Percentiles rank a stretch among this genome's conserved stretches.
These are phyloP conservation scores for Polydrusus tereticollis DNA, from an alignment of 2,888 invertebrate genomes.

Conservation along the genomic window DNA sequence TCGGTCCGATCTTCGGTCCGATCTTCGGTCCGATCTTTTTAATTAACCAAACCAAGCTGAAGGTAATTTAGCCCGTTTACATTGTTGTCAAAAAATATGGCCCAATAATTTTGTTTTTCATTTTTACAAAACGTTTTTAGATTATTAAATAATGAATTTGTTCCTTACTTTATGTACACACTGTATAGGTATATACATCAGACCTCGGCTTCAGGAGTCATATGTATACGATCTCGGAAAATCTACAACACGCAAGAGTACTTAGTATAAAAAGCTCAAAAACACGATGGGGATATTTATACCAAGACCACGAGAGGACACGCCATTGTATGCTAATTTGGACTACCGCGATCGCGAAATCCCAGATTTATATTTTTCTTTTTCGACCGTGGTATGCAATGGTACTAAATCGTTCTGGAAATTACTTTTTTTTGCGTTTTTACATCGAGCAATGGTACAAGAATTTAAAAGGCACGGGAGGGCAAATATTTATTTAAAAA, in stretches of 20 bases:
- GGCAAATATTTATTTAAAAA: no score
- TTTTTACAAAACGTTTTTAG: no score
- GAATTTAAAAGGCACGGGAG: background rate
- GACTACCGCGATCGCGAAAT: slow-evolving; percentile 35
- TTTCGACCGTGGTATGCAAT: slow-evolving; percentile 27
- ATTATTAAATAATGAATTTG: no score
- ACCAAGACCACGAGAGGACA: slow-evolving; percentile 32
- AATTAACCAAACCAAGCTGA: no score
- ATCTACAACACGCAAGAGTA: slow-evolving; percentile 17
- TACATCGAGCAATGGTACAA: background rate
- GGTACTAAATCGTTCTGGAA: slow-evolving; percentile 34
- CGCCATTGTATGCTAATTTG: slow-evolving; percentile 46
- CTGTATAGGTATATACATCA: no score
- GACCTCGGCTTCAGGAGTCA: no score
- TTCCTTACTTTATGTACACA: no score
- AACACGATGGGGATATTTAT: slow-evolving; percentile 35
- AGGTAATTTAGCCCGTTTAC: no score
- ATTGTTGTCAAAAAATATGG: no score
- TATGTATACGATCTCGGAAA: slow-evolving; percentile 8
- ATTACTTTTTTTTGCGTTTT: slow-evolving; percentile 29
- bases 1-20: no score
- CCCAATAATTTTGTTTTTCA: no score
- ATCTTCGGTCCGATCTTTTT: no score
- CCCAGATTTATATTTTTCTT: slow-evolving; percentile 37
- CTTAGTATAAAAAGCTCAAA: slow-evolving; percentile 24